Percentiles rank a stretch among this genome's conserved stretches.
Conservation (phyloP, 2,888 invertebrate genomes). For the Drosophila pullipes region DNA sequence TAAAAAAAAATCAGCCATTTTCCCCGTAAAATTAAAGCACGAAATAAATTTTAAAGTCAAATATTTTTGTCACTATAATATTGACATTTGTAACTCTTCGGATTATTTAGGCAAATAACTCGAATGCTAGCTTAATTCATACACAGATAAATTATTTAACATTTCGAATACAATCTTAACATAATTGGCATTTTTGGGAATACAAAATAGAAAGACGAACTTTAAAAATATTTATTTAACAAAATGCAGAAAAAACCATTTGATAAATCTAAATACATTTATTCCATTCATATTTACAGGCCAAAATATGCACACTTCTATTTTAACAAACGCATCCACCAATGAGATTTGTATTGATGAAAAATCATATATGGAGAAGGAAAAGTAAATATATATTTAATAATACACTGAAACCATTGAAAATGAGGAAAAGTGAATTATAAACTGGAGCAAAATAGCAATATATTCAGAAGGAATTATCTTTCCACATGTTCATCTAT, state of each 20-base stretch:
- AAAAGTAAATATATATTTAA: conserved; percentile 13
- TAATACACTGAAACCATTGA: not conserved
- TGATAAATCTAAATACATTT: not conserved
- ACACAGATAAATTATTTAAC: not conserved
- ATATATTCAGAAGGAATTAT: not conserved
- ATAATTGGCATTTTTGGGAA: not conserved
- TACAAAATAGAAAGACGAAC: not conserved
- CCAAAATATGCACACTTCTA: conserved; percentile 35
- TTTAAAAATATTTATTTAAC: not conserved
- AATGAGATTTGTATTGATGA: conserved; percentile 24
- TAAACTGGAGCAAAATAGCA: not conserved
- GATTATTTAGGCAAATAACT: not conserved
- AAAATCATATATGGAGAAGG: conserved; percentile 36
- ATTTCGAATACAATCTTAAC: not conserved
- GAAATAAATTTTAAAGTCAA: not conserved
- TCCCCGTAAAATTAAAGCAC: not conserved
- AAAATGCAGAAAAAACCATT: not conserved
- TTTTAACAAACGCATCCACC: conserved; percentile 28
- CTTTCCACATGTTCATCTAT: not conserved
- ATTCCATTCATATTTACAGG: conserved; percentile 6
- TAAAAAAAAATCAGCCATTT: not conserved
- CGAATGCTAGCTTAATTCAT: not conserved
- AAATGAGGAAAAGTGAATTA: not conserved
- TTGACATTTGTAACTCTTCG: not conserved
- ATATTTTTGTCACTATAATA: not conserved